Evolutionary conservation across 92 coral and sea anemone species (phyloP), one percentile per base, ranked within the genome.

Genomic region (Zoanthus solanderi): DNA sequence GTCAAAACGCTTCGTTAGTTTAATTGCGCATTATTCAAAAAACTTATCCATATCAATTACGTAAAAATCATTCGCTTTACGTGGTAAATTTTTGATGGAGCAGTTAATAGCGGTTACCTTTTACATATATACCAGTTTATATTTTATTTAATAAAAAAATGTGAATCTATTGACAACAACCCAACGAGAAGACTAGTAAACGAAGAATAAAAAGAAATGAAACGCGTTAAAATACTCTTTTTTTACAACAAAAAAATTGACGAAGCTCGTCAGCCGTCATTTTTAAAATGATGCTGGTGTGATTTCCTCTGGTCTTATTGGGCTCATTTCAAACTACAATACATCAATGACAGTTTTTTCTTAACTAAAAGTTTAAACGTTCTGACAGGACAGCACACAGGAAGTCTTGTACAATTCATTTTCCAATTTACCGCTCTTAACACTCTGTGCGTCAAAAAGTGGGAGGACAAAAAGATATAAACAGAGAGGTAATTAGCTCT

Each of bases 401-500:
- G 85, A 66, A 81, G 75, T 46, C 10, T n/a, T 18, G 9, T 8
- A 10, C 18, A 23, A 65, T 8, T 81, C 85, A 81, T 81, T 66
- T 81, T 75, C 85, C 85, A 81, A 81, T 81, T 81, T 81, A 69
- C 85, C 85, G 85, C 85, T 66, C 75, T 45, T 65, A 81, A 66
- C 85, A 63, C 76, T 66, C 58, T 69, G 13, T 81, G 73, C 85
- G 85, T 81, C 85, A 81, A 50, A 63, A 69, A 81, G 85, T 66
- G 75, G 85, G 85, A 45, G 85, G 84, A 23, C 18, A 73, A 31
- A 10, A 54, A 30, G 30, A 29, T 8, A 77, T 54, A 66, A 67
- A 81, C 46, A 66, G 28, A 66, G 44, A 48, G 45, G 57, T 81
- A 66, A 81, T 81, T 81, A 81, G 75, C 63, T 37, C 32, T 60